Evolutionary conservation across 1,140 invertebrate species (phyloP).

Genomic region (Temnothorax curvispinosus): DNA sequence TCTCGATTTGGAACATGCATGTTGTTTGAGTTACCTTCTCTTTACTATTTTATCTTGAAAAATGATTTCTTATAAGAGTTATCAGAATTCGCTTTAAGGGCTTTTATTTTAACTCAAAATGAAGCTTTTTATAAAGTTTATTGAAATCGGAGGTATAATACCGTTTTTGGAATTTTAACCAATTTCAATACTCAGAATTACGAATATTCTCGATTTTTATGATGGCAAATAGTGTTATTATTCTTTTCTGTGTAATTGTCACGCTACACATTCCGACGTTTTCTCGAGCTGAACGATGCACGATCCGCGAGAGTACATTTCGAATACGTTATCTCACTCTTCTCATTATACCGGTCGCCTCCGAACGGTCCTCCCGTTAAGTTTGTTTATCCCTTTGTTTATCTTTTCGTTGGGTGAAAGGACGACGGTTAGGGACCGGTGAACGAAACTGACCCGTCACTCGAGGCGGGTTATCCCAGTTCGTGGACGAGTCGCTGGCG

Average conservation of each 20-base stretch:
- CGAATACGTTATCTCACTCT: neutral
- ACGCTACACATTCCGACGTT: neutral
- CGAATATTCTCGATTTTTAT: neutral
- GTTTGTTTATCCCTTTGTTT: constrained; percentile 36
- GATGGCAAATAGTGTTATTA: neutral
- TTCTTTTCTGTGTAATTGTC: neutral
- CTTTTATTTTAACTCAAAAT: too few species aligned
- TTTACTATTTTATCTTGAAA: too few species aligned
- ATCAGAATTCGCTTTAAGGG: too few species aligned
- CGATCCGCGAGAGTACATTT: neutral
- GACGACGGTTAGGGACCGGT: constrained; percentile 19
- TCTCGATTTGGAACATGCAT: too few species aligned
- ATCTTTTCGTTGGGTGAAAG: neutral
- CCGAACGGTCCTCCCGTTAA: neutral
- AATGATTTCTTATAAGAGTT: too few species aligned
- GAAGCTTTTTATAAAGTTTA: too few species aligned
- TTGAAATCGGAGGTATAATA: too few species aligned
- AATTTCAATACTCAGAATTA: neutral
- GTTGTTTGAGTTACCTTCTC: too few species aligned
- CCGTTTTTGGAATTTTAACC: too few species aligned
- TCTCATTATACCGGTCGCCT: neutral
- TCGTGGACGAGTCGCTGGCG: constrained; percentile 65
- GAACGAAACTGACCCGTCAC: constrained; percentile 64
- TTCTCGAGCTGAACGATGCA: neutral
- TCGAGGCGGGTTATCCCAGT: constrained; percentile 62